Evolutionary conservation across 1,140 invertebrate species (phyloP), one percentile per base, ranked within the genome.

Genomic region (Battus philenor): DNA sequence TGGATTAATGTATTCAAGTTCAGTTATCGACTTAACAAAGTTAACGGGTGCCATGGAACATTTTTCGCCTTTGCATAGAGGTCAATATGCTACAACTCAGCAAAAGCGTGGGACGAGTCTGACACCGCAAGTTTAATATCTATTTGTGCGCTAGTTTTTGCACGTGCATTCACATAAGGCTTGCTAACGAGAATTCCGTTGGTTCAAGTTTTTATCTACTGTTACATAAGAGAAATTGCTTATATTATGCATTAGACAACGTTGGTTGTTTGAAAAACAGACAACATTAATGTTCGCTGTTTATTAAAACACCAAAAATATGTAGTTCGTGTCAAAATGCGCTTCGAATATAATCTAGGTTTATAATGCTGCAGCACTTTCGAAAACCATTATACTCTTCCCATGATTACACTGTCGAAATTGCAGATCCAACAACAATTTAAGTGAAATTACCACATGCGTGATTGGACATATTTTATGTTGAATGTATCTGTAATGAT

Each of bases 91-190:
- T 58, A 46, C n/a, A 29, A 17, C 31, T 24, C 39, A 29, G 54
- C 58, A 67, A 66, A 61, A 64, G 59, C 74, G 69, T 78, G 74
- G 59, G 69, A 78, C 54, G 54, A 2, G 44, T 61, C 43, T 68
- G 66, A 60, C 54, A 66, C 50, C 59, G 52, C 43, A 46, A 56
- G 55, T 60, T n/a, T 41, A 55, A 34, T 44, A 54, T 20, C 24
- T 29, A 36, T 49, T 30, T 16, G 29, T 46, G 41, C 39, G 24
- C 31, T 54, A 48, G 27, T 57, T 64, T 68, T 71, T 64, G 33
- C 38, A 31, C 8, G 39, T 4, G 44, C 18, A 30, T 18, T 47
- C 31, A 69, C 50, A 64, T 55, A 46, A 54, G 33, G 44, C 13
- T 39, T 12, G 7, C 32, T 59, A 59, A 59, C 17, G 41, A 58